Base-by-base conservation (phyloP, 2,797 vertebrate species). In the Galagoides demidoff region DNA sequence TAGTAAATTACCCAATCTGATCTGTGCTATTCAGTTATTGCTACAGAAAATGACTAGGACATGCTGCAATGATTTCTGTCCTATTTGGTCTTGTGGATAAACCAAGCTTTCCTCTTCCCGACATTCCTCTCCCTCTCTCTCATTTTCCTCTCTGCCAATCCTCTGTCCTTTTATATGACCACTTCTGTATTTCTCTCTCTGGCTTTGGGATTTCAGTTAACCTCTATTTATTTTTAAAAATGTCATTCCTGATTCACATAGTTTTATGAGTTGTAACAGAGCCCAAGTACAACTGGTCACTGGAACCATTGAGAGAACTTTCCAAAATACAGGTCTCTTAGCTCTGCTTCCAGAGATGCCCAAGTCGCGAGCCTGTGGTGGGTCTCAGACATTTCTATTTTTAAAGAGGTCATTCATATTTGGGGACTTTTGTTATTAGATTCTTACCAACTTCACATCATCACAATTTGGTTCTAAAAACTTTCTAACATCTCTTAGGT, bases 291-390 rank as follows among this genome's bases (percentile, higher is more conserved):
- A 61, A 61, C 22, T 90, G 27, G 43, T 71, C n/a, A 71, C 39
- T 85, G 68, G 20, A 90, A 78, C 92, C 73, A 93, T 68, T 55
- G 70, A 43, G 17, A 20, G 39, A 82, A 61, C 1, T 25, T 70
- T 64, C 73, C 57, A 93, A 81, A 87, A 66, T 92, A 74, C 4
- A 68, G 22, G 52, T 66, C 63, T 82, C 34, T 84, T 90, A 87
- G 49, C 34, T 73, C n/a, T 77, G 25, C 25, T 66, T 89, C 22
- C 11, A 90, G 57, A 92, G 57, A 59, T 70, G 73, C 27, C 52
- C 9, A 73, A 29, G 89, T 11, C 59, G 31, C 4, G 85, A 22
- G 10, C 10, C 23, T 49, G 12, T 71, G 5, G 14, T 93, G 16
- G 29, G 0, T 34, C 61, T 82, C 79, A 64, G 49, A 55, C 12